Evolutionary conservation across 2,888 invertebrate genomes (phyloP).

Genomic region (Diarsia rubi): DNA sequence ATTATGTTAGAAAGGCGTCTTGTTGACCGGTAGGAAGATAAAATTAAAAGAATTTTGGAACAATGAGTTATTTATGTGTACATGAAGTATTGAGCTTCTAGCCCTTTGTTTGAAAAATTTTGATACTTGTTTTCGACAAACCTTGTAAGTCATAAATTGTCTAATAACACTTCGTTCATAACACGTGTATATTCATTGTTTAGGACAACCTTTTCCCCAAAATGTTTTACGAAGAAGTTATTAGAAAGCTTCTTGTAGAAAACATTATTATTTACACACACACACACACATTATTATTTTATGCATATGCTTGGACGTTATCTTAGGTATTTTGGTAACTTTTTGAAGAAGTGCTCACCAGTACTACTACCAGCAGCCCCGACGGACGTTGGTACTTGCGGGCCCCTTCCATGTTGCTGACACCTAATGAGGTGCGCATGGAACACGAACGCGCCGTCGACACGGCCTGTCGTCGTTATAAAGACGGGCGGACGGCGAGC

Average conservation of each 20-base stretch:
- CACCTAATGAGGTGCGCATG: too few species aligned
- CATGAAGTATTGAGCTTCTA: neutral
- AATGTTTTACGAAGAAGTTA: neutral
- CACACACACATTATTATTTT: too few species aligned
- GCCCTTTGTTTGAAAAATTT: neutral
- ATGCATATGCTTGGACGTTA: too few species aligned
- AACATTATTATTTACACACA: too few species aligned
- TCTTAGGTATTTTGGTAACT: too few species aligned
- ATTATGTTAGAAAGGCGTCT: slow-evolving; percentile 33
- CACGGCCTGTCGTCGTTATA: too few species aligned
- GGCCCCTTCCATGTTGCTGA: too few species aligned
- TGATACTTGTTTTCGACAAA: neutral
- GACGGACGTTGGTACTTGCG: too few species aligned
- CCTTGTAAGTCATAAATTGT: neutral
- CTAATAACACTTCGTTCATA: neutral
- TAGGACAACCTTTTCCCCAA: neutral
- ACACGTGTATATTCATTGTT: neutral
- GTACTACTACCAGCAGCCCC: too few species aligned
- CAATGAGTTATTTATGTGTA: neutral
- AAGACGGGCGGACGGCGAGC: too few species aligned
- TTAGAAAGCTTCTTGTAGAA: neutral
- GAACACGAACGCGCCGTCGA: too few species aligned
- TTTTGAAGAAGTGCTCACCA: too few species aligned
- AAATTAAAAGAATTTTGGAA: neutral
- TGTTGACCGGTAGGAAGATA: slow-evolving; percentile 16